Evolutionary conservation across 2,888 invertebrate genomes (phyloP), one percentile per base, ranked within the genome.

Genomic region (Pycnomerus fuliginosus): DNA sequence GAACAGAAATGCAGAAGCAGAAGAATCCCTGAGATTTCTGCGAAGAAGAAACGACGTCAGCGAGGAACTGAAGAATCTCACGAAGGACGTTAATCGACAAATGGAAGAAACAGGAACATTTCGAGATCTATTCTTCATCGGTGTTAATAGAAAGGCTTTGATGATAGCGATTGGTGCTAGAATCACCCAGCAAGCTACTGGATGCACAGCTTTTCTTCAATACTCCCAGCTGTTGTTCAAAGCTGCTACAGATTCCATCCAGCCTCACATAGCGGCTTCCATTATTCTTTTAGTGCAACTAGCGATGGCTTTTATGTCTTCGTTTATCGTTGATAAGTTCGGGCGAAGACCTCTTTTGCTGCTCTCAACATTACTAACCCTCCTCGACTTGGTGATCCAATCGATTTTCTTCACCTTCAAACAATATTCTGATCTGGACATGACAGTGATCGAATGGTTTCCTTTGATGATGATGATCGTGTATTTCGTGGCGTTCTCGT

Each of bases 331-430:
- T 11, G 61, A 63, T 32, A 57, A 33, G 39, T 50, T 47, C 20
- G 66, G 65, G 28, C 53, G 61, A 24, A 60, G 54, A 41, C 53
- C 60, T 0, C 25, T 62, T 5, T 43, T 65, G 40, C 39, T 60
- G 1, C 17, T 53, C 5, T 65, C 65, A 0, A 52, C 51, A 17
- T 33, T 45, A 8, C 53, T 55, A 2, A 60, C 58, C 20, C 37
- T 23, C 12, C 4, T 50, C 2, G 23, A 29, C 11, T 28, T 60
- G 13, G 10, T 40, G 3, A 10, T 50, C n/a, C 14, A 41, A 38
- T 62, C 68, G 20, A 42, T 57, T 15, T 65, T 61, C 44, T 72
- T 71, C 47, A 58, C 58, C 17, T 12, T 68, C n/a, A 51, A 55
- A 37, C 60, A 63, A 8, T 52, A 43, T 20, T 53, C 53, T 3